Evolutionary conservation across 23 tunicate species (phyloP).

Genomic region (Diplosoma virens): DNA sequence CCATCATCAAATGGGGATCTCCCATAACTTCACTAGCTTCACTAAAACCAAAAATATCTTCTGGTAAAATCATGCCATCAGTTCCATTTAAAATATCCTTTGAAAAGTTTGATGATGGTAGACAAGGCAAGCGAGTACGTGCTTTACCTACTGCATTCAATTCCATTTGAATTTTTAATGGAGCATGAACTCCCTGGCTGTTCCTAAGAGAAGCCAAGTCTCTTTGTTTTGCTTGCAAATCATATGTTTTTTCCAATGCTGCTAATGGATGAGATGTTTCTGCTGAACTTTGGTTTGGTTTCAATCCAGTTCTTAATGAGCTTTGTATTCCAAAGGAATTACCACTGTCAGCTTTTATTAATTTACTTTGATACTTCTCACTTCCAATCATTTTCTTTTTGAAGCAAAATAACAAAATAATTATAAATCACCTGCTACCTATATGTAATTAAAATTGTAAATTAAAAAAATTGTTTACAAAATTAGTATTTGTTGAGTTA

Average conservation of each 20-base stretch:
- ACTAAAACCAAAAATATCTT: constrained; percentile 46
- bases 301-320: constrained; percentile 40
- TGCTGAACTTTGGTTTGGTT: constrained; percentile 9
- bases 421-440: neutral
- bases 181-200: constrained; percentile 77
- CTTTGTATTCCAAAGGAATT: constrained; percentile 38
- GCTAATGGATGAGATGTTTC: constrained; percentile 55
- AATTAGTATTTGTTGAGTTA: too few relatives aligned
- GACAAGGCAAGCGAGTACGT: constrained; percentile 59
- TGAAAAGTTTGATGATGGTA: constrained; percentile 77
- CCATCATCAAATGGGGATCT: constrained; percentile 93
- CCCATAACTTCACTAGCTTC: constrained; percentile 77
- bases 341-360: constrained; percentile 2
- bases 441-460: neutral
- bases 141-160: constrained; percentile 56
- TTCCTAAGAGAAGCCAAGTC: constrained; percentile 32
- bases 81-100: constrained; percentile 68
- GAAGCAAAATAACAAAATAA: neutral
- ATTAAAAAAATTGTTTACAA: too few relatives aligned
- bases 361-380: constrained; percentile 37
- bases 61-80: constrained; percentile 41
- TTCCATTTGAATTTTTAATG: constrained; percentile 77
- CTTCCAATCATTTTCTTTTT: constrained; percentile 17
- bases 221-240: constrained; percentile 6
- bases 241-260: constrained; percentile 22